Base-by-base conservation (phyloP, 2,888 invertebrate species). In the Scrobipalpa atriplicella region DNA sequence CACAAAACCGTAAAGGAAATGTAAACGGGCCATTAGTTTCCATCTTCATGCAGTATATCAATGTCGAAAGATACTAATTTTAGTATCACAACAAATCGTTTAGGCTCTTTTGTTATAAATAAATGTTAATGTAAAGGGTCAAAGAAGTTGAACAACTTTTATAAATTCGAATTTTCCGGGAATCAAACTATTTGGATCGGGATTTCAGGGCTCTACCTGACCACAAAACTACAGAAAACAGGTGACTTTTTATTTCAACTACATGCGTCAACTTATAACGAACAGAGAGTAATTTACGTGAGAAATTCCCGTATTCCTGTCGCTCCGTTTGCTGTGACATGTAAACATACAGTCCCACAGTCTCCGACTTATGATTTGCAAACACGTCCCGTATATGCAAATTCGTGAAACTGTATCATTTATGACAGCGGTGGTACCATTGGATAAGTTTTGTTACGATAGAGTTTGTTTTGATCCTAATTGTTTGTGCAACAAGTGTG, bases 321-420 rank as follows among this genome's bases (percentile, higher is more conserved):
- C 47, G 47, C 47, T 47, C 47, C 47, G 47, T 47, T 47, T n/a
- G n/a, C 47, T 10, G 47, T 47, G 47, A 21, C 52, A 21, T 52
- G 52, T 51, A 54, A 21, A 21, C 54, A 54, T 19, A 29, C 54
- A n/a, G n/a, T n/a, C 1, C 18, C 9, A 52, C 21, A 39, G 36
- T 29, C 61, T 47, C 43, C 65, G 47, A 80, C 82, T 80, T 80
- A 80, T 80, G 80, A 81, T 82, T 83, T 77, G 79, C 78, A 83
- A 82, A 79, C 83, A 81, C 54, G 54, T 77, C 80, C 77, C 77
- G 72, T 74, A 66, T 75, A 78, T 81, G 81, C 78, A 80, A 82
- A 75, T 71, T 71, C 73, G 21, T 74, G 79, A 76, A 79, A 79
- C 78, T 80, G 79, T 83, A 82, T 83, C 82, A 80, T 83, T 82